Percentiles rank a stretch among this genome's conserved stretches.
Conservation (phyloP, 2,113 vertebrate species). For the Hiodon tergisus region DNA sequence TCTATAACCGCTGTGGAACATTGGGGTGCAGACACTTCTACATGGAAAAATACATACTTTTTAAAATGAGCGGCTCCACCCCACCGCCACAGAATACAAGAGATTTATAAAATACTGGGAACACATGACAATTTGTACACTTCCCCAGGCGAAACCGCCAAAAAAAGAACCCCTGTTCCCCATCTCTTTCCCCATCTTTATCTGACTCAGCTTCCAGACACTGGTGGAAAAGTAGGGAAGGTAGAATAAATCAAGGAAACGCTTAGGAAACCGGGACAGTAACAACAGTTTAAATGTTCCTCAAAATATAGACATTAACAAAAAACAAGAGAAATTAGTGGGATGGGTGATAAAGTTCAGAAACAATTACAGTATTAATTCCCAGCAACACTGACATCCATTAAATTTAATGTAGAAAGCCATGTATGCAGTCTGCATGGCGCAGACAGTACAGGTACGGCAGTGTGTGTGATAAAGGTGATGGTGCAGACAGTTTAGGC, state of each 20-base stretch:
- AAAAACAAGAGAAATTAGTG: slow-evolving; percentile 23
- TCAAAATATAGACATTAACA: neutral
- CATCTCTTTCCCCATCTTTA: too few relatives aligned
- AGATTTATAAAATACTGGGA: slow-evolving; percentile 18
- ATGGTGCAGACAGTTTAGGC: too few relatives aligned
- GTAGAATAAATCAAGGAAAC: slow-evolving; percentile 31
- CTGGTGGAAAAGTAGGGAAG: slow-evolving; percentile 11
- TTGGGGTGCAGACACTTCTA: slow-evolving; percentile 9
- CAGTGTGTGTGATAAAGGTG: too few relatives aligned
- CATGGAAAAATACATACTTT: slow-evolving; percentile 10
- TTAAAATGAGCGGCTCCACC: too few relatives aligned
- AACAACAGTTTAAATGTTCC: too few relatives aligned
- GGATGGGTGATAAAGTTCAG: neutral
- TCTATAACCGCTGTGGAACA: slow-evolving; percentile 2
- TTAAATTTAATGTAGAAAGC: too few relatives aligned
- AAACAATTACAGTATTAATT: neutral
- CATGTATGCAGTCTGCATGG: too few relatives aligned
- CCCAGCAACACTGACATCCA: neutral
- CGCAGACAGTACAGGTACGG: too few relatives aligned
- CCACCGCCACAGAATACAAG: neutral
- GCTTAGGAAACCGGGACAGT: neutral
- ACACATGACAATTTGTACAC: slow-evolving; percentile 6
- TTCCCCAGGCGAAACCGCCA: neutral
- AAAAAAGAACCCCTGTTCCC: too few relatives aligned
- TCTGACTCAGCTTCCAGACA: neutral